Percentiles rank a stretch among this genome's conserved stretches.
Evolutionary conservation across 2,113 vertebrate genomes (phyloP).

Genomic region (Mus spicilegus): DNA sequence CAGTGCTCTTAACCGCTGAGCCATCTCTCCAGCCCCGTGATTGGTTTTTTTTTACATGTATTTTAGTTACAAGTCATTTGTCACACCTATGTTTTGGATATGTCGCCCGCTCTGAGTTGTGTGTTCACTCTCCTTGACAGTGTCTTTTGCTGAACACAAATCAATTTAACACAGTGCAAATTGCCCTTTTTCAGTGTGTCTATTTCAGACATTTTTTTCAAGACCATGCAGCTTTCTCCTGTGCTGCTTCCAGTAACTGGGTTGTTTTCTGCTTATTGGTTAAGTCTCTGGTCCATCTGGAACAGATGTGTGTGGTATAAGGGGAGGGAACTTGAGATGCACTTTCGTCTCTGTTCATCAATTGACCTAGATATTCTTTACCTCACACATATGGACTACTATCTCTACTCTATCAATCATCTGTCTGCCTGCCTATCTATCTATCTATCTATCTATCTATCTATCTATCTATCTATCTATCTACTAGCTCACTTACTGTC

Average conservation of each 20-base stretch:
- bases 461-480: not conserved
- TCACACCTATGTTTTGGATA: not conserved
- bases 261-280: not conserved
- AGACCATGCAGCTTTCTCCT: not conserved
- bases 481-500: not conserved
- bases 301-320: not conserved
- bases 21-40: no score
- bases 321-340: not conserved
- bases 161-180: not conserved
- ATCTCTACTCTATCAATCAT: not conserved
- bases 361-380: not conserved
- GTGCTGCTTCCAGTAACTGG: not conserved
- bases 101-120: not conserved
- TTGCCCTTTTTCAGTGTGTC: not conserved
- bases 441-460: not conserved
- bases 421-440: not conserved
- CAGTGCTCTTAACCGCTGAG: no score
- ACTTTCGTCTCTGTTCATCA: not conserved
- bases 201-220: conserved; percentile 2
- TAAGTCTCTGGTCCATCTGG: not conserved
- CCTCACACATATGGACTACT: not conserved
- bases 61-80: not conserved
- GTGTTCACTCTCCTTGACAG: not conserved
- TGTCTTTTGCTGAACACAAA: conserved; percentile 7
- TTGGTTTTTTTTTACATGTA: not conserved